phyloP scores from a whole-genome alignment of 2,888 invertebrate genomes.

The Polyploca ridens region DNA sequence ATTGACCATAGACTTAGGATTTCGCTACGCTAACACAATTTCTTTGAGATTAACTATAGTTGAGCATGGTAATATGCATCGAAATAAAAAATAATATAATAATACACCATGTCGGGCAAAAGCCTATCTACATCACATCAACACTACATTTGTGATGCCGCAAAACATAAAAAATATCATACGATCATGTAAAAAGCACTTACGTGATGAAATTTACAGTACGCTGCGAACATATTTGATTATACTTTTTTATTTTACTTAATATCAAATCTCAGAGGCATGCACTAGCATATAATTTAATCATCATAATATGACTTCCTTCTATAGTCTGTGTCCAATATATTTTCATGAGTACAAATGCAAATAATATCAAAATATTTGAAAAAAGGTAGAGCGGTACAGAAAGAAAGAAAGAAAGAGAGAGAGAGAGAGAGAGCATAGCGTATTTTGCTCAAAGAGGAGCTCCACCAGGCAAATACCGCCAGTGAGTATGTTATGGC shows the following conservation, averaged over 20 bases:
- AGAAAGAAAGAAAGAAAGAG: too few species aligned
- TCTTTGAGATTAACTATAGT: too few species aligned
- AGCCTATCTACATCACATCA: not conserved
- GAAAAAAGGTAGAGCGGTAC: too few species aligned
- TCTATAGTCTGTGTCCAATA: too few species aligned
- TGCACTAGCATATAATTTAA: not conserved
- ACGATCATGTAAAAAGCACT: conserved; percentile 25
- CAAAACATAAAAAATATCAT: conserved; percentile 23
- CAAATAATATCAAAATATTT: too few species aligned
- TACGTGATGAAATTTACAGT: conserved; percentile 30
- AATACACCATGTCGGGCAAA: not conserved
- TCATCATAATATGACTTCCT: not conserved
- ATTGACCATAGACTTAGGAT: too few species aligned
- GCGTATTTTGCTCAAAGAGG: too few species aligned
- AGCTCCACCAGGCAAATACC: too few species aligned
- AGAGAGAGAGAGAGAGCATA: too few species aligned
- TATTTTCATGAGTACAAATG: too few species aligned
- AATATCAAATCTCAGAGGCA: not conserved
- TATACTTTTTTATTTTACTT: conserved; percentile 18
- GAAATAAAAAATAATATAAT: not conserved
- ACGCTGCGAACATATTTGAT: conserved; percentile 23
- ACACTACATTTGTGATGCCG: conserved; percentile 11
- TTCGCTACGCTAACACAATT: too few species aligned
- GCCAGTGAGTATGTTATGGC: too few species aligned
- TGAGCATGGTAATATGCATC: not conserved